Base-by-base conservation (phyloP, 1,140 invertebrate genomes). In the Drosophila eugracilis region DNA sequence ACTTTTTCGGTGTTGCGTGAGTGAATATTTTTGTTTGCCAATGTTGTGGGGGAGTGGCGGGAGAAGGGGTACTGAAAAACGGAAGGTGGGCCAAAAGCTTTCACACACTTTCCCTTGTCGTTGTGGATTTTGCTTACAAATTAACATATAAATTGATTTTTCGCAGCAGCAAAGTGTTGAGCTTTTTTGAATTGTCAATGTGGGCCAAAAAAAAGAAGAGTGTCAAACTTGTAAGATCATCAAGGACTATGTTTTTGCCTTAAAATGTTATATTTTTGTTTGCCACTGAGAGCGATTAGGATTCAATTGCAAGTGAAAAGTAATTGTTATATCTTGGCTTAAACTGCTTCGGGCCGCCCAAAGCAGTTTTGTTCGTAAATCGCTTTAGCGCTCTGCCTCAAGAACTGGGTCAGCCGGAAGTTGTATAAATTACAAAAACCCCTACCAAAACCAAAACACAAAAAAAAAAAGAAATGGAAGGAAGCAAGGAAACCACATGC, bases 101-200 rank as follows among this genome's bases (percentile, higher is more conserved):
- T 71, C 39, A 45, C 55, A 75, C 80, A 45, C 65, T 45, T 42
- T 69, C 44, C 52, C 34, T n/a, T 15, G 41, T 28, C 48, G 37
- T 53, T 73, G 42, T 71, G 74, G 79, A 75, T 60, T 83, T 88
- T 78, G 58, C 70, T 75, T 65, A 78, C 78, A 75, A 88, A 88
- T 88, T 88, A 88, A 88, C 83, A 88, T 88, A 88, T 88, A 88
- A 88, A 88, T 88, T 88, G 83, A 88, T 88, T 88, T 88, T 89
- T 60, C 36, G 58, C 62, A 53, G 48, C 28, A 45, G 44, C 75
- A 88, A 81, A 83, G 78, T 78, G 78, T 83, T 83, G 57, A 62
- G 62, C 62, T 60, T 67, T 65, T 71, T 49, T 78, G 71, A 50
- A 78, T 75, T 86, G 73, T 70, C 73, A 77, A 75, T 66, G 70